A percentile compares a stretch with the other conserved stretches of the same genome.
phyloP scores from a whole-genome alignment of 1,140 invertebrate species.

The Drosophila pectinifera region DNA sequence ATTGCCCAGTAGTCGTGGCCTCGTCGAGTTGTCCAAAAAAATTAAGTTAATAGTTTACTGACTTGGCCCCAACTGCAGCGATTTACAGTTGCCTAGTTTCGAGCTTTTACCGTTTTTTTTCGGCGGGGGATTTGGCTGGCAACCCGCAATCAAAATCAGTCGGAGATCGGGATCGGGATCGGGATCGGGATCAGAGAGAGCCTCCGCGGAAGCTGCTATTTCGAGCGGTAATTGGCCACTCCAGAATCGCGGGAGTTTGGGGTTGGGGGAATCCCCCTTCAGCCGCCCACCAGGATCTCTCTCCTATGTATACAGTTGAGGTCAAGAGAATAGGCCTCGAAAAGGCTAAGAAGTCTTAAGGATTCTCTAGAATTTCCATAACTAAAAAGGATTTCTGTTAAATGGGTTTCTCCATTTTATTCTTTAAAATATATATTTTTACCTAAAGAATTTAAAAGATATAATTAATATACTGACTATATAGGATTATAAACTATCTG shows the following conservation, averaged over 20 bases:
- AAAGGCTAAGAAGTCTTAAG: background rate
- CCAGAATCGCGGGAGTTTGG: constrained; percentile 18
- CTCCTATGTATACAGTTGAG: background rate
- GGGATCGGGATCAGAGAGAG: constrained; percentile 47
- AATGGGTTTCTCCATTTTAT: no score
- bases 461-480: no score
- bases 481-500: no score
- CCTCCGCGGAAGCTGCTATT: constrained; percentile 78
- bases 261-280: constrained; percentile 21
- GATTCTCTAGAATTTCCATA: no score
- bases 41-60: constrained; percentile 72
- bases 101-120: constrained; percentile 61
- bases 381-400: no score
- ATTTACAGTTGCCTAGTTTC: constrained; percentile 72
- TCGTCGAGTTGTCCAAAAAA: constrained; percentile 62
- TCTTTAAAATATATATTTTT: no score
- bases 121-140: constrained; percentile 32
- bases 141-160: constrained; percentile 68
- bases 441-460: no score
- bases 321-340: background rate
- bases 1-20: constrained; percentile 62
- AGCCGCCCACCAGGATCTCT: constrained; percentile 24
- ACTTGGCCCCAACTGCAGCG: constrained; percentile 35
- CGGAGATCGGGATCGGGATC: constrained; percentile 42
- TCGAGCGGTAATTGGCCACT: constrained; percentile 67